Base-by-base conservation (phyloP, 2,888 invertebrate species). In the Linyphia triangularis region DNA sequence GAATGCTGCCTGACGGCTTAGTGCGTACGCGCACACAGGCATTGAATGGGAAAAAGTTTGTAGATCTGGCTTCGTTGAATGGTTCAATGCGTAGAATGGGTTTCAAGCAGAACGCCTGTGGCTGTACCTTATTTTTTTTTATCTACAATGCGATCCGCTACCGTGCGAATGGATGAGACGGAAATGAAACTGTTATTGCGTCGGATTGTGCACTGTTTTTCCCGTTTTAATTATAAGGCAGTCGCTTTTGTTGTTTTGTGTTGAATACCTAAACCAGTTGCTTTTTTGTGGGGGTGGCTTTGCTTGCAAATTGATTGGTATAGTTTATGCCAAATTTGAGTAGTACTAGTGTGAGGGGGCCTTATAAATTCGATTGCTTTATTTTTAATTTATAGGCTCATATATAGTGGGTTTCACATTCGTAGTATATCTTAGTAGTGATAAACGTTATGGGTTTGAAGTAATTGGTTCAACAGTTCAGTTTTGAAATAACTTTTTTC, bases 1-100 rank as follows among this genome's bases (percentile, higher is more conserved):
- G 86, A 88, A 88, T 88, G 86, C 43, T 22, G 81, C 73, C 57
- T 73, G 81, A 88, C 86, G 24, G 75, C 70, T 70, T 3, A 13
- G 67, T 43, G 70, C 70, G 28, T 70, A 70, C 70, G 43, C 43
- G 19, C 40, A 26, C n/a, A 2, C 24, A 70, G 70, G 19, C 13
- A 43, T 37, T 70, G 70, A 70, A 70, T 70, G 24, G 43, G 43
- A 40, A 70, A 70, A 70, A 40, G 37, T 69, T 37, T 43, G 67
- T 63, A 26, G 16, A 1, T 33, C 16, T 51, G 51, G 13, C 59
- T 13, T 40, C 13, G 69, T 73, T 73, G 59, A 73, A 73, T 73
- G 73, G 59, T 43, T 43, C 16, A 33, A 30, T n/a, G 51, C 70
- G 22, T 28, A 63, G 63, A 63, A 28, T 63, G 63, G 26, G 24